Conservation (phyloP, 30 jellyfish, hydroid and myxozoan genomes). For the Aurelia aurita complex sp. Pacific region DNA sequence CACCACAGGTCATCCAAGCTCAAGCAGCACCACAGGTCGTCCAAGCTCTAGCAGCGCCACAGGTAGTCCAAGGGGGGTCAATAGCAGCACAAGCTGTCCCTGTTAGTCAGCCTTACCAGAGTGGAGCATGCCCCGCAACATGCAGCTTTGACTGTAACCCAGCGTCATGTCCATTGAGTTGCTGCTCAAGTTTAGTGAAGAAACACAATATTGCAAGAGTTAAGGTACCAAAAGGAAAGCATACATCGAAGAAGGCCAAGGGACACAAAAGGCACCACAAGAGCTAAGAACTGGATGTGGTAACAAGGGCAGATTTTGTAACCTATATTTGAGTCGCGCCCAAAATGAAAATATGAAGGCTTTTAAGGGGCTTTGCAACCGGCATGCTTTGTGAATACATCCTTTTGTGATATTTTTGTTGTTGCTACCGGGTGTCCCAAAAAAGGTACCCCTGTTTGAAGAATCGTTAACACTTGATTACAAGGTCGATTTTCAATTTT, state of each 20-base stretch:
- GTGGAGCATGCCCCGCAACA: slow-evolving; percentile 53
- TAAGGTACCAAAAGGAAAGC: background rate
- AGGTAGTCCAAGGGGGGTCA: slow-evolving; percentile 15
- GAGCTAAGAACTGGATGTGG: background rate
- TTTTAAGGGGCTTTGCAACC: too few species aligned
- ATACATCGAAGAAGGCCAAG: background rate
- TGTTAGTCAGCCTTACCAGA: slow-evolving; percentile 28
- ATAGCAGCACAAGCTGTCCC: slow-evolving; percentile 44
- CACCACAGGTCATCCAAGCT: too few species aligned
- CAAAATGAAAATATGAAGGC: too few species aligned
- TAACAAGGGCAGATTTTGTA: too few species aligned
- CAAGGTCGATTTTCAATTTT: too few species aligned
- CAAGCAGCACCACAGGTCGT: too few species aligned
- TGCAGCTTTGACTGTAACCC: slow-evolving; percentile 77
- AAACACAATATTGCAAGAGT: slow-evolving; percentile 44
- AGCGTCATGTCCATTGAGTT: slow-evolving; percentile 48
- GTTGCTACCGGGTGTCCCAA: too few species aligned
- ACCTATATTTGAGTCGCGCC: too few species aligned
- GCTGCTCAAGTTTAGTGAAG: slow-evolving; percentile 54
- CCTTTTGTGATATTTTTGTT: too few species aligned
- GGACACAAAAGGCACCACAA: background rate
- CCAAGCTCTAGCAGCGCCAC: slow-evolving; percentile 41
- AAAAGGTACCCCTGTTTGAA: too few species aligned
- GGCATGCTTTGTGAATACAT: too few species aligned
- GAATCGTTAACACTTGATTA: too few species aligned